Percentiles rank a stretch among this genome's conserved stretches.
Conservation (phyloP, 2,888 invertebrate genomes). For the Lasioglossum morio region DNA sequence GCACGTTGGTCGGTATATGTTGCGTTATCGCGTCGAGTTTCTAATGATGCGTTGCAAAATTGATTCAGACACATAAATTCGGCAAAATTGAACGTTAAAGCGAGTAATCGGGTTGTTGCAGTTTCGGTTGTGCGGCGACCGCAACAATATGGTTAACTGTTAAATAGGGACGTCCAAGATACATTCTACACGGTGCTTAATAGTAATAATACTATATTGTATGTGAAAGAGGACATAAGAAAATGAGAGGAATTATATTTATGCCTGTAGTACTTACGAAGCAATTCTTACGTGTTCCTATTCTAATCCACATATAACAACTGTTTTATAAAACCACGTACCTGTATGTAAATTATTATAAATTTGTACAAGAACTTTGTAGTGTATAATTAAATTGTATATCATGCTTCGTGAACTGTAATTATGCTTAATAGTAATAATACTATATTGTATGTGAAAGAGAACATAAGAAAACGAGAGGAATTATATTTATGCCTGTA, state of each 20-base stretch:
- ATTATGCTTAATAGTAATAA: not conserved
- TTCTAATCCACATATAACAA: too few species aligned
- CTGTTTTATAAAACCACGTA: too few species aligned
- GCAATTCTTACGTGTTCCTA: too few species aligned
- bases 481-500: not conserved
- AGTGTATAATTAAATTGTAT: too few species aligned
- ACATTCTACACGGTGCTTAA: not conserved
- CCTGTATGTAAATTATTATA: too few species aligned
- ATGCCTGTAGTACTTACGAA: too few species aligned
- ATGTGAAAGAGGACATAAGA: not conserved
- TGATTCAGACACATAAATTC: not conserved
- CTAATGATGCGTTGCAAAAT: not conserved
- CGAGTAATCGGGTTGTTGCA: not conserved
- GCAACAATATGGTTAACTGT: not conserved
- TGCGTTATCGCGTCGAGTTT: not conserved
- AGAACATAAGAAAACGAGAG: not conserved
- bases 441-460: not conserved
- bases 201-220: not conserved
- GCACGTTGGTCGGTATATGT: not conserved
- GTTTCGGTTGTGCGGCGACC: not conserved
- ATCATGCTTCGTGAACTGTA: too few species aligned
- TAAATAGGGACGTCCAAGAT: not conserved
- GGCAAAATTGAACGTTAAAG: not conserved
- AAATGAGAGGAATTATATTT: not conserved
- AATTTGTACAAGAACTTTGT: too few species aligned